Evolutionary conservation across 2,113 vertebrate genomes (phyloP), one percentile per base, ranked within the genome.

Genomic region (Callipepla squamata): DNA sequence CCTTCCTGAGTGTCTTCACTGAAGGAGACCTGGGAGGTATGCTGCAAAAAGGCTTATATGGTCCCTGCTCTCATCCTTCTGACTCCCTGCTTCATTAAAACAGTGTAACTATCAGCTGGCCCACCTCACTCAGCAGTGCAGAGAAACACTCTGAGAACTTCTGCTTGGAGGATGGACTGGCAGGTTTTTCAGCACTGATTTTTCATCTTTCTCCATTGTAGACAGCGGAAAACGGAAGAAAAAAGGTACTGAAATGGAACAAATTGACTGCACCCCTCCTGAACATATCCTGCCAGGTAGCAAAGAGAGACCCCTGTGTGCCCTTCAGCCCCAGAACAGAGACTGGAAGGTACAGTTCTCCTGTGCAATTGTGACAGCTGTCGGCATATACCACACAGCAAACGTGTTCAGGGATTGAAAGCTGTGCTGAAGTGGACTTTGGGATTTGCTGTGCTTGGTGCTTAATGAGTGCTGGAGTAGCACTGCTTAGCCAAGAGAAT

Each of bases 241-340:
- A 97, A 99, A 99, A 94, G 98, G 98, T 80, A 98, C 96, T 1
- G 99, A 99, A 86, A 97, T 99, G 97, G 99, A 99, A 93, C 99
- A 99, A 97, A 99, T 99, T 7, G 99, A 99, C 97, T 99, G 99
- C 95, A 99, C 99, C 9, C 99, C 99, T 4, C 99, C 99, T 32
- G 99, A 99, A 94, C 98, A 99, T 96, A 99, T 99, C 96, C 97
- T 99, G 68, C 99, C 99, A 1, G 98, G 99, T 92, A 98, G 99
- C 97, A 99, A 99, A 97, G 99, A 99, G 58, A 98, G 98, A 89
- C 99, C 99, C 10, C 86, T 99, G 74, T 98, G 98, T 95, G 98
- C 98, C 83, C 98, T 99, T 88, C 99, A 99, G 97, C 99, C 99
- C 94, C 99, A 98, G 97, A 99, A 99, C 97, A 99, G 99, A 95